Base-by-base conservation (phyloP, 2,888 invertebrate species). In the Acleris laterana region DNA sequence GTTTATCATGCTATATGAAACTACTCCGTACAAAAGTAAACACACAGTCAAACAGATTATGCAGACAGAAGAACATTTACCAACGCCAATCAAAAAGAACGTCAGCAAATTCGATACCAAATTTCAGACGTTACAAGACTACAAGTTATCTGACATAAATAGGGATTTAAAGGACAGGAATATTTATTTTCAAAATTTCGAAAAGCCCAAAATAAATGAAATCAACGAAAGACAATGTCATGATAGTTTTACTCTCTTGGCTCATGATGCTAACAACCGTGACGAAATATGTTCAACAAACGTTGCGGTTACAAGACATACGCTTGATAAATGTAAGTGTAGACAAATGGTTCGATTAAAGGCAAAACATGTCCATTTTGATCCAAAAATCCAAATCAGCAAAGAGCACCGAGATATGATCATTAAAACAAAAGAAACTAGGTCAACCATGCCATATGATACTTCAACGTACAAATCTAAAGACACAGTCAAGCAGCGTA, bases 311-410 rank as follows among this genome's bases (percentile, higher is more conserved):
- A 3, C 42, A 55, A 42, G 6, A 13, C 5, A 20, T 55, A 42
- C 42, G 20, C 13, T 20, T n/a, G 42, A 20, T 55, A 42, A 55
- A 44, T 16, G n/a, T 16, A 42, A 42, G 16, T 6, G 7, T 1
- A 9, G 42, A 42, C 42, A 7, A 42, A 5, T 1, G 3, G 16
- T 3, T 0, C 20, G 20, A 6, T 20, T 20, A 16, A 44, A 42
- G n/a, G 55, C 55, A 7, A 42, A 55, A n/a, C 55, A 38, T 55
- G 55, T 44, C 6, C n/a, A 3, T n/a, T 55, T 38, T 19, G 55
- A 55, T 16, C 38, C 22, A 22, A 42, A n/a, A 1, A 55, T n/a
- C 42, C 6, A 46, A 17, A 46, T 46, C 16, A 55, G 42, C 20
- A 42, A n/a, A 7, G 42, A 42, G 9, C 20, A 20, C 3, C 55